These are phyloP conservation scores for Melozone crissalis DNA, from an alignment of 2,113 vertebrate genomes.

Conservation along the genomic window DNA sequence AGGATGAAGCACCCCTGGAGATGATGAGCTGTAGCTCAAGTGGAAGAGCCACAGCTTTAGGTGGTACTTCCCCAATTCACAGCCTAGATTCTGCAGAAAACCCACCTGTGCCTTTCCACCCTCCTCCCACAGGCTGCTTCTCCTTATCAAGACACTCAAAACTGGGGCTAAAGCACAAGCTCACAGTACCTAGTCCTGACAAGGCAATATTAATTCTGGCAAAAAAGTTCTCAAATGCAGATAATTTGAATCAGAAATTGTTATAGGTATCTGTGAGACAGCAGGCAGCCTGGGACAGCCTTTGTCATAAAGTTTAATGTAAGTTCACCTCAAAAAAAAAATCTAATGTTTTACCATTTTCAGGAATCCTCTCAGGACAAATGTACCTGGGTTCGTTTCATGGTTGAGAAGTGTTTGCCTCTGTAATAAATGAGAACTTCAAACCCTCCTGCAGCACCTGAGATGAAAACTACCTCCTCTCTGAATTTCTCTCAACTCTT, in stretches of 20 bases:
- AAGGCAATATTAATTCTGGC: background rate
- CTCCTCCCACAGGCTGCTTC: background rate
- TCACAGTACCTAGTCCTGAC: background rate
- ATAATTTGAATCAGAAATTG: background rate
- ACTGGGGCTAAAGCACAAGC: background rate
- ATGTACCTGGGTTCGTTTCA: background rate
- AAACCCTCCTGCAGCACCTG: background rate
- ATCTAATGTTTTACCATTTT: background rate
- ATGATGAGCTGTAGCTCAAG: background rate
- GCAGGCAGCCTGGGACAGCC: background rate
- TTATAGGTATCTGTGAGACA: background rate
- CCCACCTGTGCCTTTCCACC: accelerated
- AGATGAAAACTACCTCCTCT: background rate
- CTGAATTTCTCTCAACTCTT: background rate
- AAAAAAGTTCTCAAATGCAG: background rate
- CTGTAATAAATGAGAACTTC: background rate
- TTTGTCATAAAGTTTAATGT: background rate
- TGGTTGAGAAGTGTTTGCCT: background rate
- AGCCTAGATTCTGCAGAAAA: background rate
- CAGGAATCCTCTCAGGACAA: background rate
- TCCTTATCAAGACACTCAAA: background rate
- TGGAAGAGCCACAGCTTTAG: background rate
- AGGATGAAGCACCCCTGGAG: background rate
- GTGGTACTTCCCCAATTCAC: background rate
- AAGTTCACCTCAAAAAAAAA: background rate